A percentile compares a stretch with the other conserved stretches of the same genome.
Conservation (phyloP, 2,113 vertebrate genomes). For the Recurvirostra avosetta region DNA sequence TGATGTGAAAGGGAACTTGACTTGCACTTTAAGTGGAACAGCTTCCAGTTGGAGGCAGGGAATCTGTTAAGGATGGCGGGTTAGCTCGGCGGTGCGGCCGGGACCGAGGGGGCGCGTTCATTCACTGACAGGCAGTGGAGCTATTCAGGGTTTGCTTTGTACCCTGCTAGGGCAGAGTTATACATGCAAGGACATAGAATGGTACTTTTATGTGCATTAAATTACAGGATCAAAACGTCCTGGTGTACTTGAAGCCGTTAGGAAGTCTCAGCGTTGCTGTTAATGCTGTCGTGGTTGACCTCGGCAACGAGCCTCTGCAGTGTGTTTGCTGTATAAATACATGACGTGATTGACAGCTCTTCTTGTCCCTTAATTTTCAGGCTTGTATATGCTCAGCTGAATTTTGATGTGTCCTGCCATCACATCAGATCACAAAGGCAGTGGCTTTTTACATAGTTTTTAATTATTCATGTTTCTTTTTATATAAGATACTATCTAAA, state of each 20-base stretch:
- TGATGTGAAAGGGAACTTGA: background rate
- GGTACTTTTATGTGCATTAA: background rate
- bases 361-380: background rate
- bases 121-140: background rate
- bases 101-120: background rate
- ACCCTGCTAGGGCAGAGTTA: background rate
- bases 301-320: background rate
- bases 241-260: background rate
- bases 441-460: background rate
- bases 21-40: background rate
- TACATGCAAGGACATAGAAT: background rate
- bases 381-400: background rate
- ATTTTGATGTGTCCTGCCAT: background rate
- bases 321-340: background rate
- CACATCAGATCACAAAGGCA: background rate
- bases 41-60: background rate
- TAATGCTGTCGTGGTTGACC: background rate
- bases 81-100: background rate
- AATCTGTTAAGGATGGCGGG: background rate
- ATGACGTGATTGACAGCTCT: background rate
- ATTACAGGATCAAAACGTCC: background rate
- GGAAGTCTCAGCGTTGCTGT: background rate
- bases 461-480: constrained; percentile 9
- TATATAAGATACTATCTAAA: background rate
- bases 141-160: background rate